Evolutionary conservation across 2,888 invertebrate species (phyloP), one percentile per base, ranked within the genome.

Genomic region (Geotrupes spiniger): DNA sequence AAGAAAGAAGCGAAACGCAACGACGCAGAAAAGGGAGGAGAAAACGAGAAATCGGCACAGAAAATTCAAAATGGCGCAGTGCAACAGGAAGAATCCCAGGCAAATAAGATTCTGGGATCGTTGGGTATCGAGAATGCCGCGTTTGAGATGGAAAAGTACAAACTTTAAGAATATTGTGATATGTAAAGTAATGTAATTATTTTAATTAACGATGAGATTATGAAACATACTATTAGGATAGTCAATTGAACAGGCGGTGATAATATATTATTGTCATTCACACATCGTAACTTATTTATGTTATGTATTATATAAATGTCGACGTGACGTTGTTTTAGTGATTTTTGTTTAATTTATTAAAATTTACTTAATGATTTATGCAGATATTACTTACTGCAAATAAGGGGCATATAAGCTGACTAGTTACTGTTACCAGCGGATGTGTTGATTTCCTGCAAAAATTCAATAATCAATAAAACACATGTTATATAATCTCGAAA

Each of bases 1-100:
- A 81, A 80, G 61, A 80, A 79, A 61, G 80, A 84, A 16, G 46
- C 49, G 4, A 65, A 28, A 74, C 3, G 3, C 3, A 76, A 15
- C 72, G 72, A 43, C 66, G 42, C 33, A 12, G 66, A 36, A 26
- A 74, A 66, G 70, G 74, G 61, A 73, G 75, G 68, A 71, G 73
- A 67, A 14, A 10, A 29, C 2, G 48, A 53, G 21, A 51, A 49
- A 72, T 75, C 31, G 64, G 76, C 40, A 70, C 74, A 74, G 72
- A 71, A 70, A 65, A 40, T 71, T 71, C 59, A 72, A 73, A 47
- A 75, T 72, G 61, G 74, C 74, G 64, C 59, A 74, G 53, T 70
- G 60, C 41, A 36, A 33, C 40, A 36, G 8, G 41, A 49, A 14
- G 33, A 29, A 36, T 16, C 31, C 12, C 46, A 72, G 75, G 33